Evolutionary conservation across 2,888 invertebrate genomes (phyloP).

Genomic region (Acleris sparsana): DNA sequence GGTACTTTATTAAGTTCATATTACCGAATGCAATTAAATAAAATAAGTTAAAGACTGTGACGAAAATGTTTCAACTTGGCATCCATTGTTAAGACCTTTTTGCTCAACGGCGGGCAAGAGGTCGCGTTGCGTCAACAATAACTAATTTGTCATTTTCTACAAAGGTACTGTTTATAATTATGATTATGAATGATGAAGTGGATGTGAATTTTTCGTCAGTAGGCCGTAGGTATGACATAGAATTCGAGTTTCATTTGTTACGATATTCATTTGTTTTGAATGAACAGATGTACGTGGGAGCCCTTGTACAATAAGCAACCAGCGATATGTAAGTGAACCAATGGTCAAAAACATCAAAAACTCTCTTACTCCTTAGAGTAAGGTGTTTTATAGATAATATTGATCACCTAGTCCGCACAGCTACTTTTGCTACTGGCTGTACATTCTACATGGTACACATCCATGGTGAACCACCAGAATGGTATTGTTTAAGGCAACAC

Average conservation of each 20-base stretch:
- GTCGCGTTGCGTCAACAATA: conserved; percentile 24
- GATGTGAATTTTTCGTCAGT: conserved; percentile 17
- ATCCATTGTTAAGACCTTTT: conserved; percentile 28
- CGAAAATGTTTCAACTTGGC: conserved; percentile 22
- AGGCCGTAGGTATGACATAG: conserved; percentile 19
- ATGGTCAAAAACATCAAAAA: too few relatives aligned
- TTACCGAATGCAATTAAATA: conserved; percentile 9
- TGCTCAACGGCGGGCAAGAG: conserved; percentile 13
- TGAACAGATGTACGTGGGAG: conserved; percentile 26
- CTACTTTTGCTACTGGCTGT: too few relatives aligned
- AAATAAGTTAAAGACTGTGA: conserved; percentile 11
- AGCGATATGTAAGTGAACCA: too few relatives aligned
- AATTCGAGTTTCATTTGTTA: conserved; percentile 12
- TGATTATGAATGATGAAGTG: conserved; percentile 3
- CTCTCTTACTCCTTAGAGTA: too few relatives aligned
- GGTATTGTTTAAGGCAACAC: conserved; percentile 51
- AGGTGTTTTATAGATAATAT: too few relatives aligned
- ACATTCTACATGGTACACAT: conserved; percentile 2
- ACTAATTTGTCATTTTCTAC: conserved; percentile 25
- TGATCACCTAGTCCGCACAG: too few relatives aligned
- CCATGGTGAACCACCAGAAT: conserved; percentile 43
- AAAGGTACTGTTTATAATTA: conserved; percentile 20
- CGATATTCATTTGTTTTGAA: conserved; percentile 16
- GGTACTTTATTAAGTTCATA: too few relatives aligned
- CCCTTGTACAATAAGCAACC: neutral